Conservation (phyloP, 2,797 vertebrate genomes). For the Sylvilagus floridanus region DNA sequence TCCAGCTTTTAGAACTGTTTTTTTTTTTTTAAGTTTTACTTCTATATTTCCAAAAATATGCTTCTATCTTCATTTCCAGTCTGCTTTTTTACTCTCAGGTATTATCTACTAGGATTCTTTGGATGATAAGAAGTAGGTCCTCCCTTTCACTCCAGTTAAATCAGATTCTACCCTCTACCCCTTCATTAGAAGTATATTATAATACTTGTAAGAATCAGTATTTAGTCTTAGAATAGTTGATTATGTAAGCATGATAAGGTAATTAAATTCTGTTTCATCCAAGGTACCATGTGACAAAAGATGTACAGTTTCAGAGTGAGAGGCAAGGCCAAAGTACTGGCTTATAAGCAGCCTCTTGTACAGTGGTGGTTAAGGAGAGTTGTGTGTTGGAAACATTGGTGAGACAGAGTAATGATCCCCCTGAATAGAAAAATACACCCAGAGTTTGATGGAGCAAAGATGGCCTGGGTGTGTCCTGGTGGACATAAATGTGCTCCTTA, state of each 20-base stretch:
- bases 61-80: neutral
- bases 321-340: neutral
- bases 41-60: neutral
- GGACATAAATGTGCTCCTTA: neutral
- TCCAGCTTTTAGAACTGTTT: neutral
- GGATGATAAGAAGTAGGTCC: neutral
- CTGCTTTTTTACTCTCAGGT: neutral
- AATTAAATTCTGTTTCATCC: neutral
- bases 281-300: neutral
- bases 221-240: neutral
- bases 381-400: neutral
- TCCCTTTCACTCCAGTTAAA: neutral
- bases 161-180: neutral
- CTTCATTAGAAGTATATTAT: neutral
- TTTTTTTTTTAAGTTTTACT: conserved; percentile 5
- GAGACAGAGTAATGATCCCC: neutral
- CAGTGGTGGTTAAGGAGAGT: neutral
- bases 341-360: neutral
- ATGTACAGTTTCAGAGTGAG: neutral
- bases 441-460: neutral
- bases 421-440: neutral
- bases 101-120: neutral
- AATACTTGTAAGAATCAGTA: neutral
- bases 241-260: neutral
- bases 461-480: fast-evolving